These are phyloP conservation scores for Sitophilus oryzae DNA, from an alignment of 1,140 invertebrate species.

Conservation along the genomic window DNA sequence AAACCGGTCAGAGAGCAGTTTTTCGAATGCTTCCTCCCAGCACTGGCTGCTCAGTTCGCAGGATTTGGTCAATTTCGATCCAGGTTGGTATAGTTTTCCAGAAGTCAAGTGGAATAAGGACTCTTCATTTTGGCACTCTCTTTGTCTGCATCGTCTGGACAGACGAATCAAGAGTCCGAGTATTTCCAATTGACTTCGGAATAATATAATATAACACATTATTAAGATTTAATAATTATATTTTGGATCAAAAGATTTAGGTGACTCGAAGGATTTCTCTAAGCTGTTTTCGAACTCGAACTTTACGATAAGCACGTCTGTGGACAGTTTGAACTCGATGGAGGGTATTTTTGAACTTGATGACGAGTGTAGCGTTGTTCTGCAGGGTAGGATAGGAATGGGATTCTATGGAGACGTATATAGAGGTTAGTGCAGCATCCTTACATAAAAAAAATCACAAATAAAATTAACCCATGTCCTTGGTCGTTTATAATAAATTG, in stretches of 20 bases:
- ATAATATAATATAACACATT: no score
- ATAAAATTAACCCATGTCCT: no score
- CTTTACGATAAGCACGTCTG: constrained; percentile 35
- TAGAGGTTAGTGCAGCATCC: constrained; percentile 44
- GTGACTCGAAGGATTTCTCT: constrained; percentile 37
- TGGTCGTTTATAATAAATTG: no score
- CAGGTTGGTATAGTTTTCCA: no score
- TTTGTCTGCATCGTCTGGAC: no score
- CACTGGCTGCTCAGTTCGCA: constrained; percentile 17
- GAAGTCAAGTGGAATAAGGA: no score
- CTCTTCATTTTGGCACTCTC: no score
- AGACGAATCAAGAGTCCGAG: no score
- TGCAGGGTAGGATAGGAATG: constrained; percentile 57
- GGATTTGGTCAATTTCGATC: constrained; percentile 21
- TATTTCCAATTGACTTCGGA: no score
- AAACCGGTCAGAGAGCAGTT: neutral
- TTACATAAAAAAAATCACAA: no score
- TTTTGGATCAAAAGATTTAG: neutral
- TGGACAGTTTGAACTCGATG: constrained; percentile 42
- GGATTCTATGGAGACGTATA: constrained; percentile 71
- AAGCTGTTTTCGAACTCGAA: constrained; percentile 39
- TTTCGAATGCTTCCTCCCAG: constrained; percentile 12
- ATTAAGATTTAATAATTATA: no score
- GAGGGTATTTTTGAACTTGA: constrained; percentile 44
- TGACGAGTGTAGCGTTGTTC: constrained; percentile 51